These are phyloP conservation scores for Coendou prehensilis DNA, from an alignment of 2,797 vertebrate species.

Conservation along the genomic window DNA sequence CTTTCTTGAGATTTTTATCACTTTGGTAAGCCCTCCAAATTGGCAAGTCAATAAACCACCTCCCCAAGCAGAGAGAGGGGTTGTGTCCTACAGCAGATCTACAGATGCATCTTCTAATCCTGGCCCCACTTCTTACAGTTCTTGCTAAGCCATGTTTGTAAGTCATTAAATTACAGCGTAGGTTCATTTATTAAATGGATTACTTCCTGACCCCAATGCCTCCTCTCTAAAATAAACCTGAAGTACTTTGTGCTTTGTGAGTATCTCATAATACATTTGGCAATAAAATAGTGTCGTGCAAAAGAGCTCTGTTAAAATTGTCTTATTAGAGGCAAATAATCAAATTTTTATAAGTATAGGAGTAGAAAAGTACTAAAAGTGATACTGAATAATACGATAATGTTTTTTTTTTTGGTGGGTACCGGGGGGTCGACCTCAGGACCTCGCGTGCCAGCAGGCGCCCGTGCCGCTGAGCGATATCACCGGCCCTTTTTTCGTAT, in stretches of 20 bases:
- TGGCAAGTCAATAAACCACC: neutral
- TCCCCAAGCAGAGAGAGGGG: neutral
- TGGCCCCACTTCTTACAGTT: neutral
- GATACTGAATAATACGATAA: neutral
- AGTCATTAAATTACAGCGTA: conserved; percentile 58
- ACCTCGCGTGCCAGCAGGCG: too few relatives aligned
- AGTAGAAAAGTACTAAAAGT: neutral
- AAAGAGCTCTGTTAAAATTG: conserved; percentile 50
- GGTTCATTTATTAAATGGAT: conserved; percentile 69
- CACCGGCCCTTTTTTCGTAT: too few relatives aligned
- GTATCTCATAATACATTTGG: conserved; percentile 39
- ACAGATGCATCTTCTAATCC: neutral
- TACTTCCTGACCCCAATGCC: conserved; percentile 35
- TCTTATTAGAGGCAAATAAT: conserved; percentile 41
- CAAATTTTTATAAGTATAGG: neutral
- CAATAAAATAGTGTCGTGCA: conserved; percentile 10
- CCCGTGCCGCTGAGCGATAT: too few relatives aligned
- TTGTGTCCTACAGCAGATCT: neutral
- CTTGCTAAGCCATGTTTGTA: neutral
- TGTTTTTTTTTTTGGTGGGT: too few relatives aligned
- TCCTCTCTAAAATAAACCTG: conserved; percentile 58
- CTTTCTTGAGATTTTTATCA: conserved; percentile 52
- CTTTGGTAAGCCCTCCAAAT: conserved; percentile 30
- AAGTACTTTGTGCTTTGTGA: conserved; percentile 62
- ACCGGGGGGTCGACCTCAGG: too few relatives aligned